Percentiles rank a stretch among this genome's conserved stretches.
Evolutionary conservation across 2,797 vertebrate genomes (phyloP).

Genomic region (Manis javanica): DNA sequence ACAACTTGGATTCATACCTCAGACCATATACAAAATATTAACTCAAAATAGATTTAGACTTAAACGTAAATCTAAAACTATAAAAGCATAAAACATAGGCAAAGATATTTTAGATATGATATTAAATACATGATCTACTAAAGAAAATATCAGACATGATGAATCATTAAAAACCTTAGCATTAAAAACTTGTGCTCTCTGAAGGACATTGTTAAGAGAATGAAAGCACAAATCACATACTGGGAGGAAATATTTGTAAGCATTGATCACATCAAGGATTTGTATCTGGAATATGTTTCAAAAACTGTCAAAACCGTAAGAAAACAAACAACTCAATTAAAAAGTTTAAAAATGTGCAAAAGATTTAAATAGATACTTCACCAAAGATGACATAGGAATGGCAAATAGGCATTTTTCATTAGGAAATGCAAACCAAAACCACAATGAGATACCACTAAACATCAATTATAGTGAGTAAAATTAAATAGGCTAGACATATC

Average conservation of each 20-base stretch:
- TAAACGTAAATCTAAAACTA: conserved; percentile 14
- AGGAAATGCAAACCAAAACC: neutral
- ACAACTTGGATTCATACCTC: neutral
- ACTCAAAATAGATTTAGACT: neutral
- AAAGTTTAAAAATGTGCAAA: neutral
- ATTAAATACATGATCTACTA: neutral
- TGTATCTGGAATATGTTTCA: neutral
- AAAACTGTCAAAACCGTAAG: neutral
- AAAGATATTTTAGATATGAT: neutral
- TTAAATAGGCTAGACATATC: neutral
- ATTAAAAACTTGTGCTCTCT: neutral
- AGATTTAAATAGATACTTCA: neutral
- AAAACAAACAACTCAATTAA: neutral
- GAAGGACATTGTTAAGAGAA: neutral
- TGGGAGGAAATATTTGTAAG: neutral
- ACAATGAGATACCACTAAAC: neutral
- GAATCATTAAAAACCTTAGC: neutral
- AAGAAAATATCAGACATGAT: neutral
- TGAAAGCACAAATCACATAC: neutral
- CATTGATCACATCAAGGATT: neutral
- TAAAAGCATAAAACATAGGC: neutral
- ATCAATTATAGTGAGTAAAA: neutral
- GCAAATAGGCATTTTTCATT: neutral
- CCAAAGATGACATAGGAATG: neutral
- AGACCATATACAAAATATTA: neutral